phyloP scores from a whole-genome alignment of 2,888 invertebrate species.

The Thumatha senex region DNA sequence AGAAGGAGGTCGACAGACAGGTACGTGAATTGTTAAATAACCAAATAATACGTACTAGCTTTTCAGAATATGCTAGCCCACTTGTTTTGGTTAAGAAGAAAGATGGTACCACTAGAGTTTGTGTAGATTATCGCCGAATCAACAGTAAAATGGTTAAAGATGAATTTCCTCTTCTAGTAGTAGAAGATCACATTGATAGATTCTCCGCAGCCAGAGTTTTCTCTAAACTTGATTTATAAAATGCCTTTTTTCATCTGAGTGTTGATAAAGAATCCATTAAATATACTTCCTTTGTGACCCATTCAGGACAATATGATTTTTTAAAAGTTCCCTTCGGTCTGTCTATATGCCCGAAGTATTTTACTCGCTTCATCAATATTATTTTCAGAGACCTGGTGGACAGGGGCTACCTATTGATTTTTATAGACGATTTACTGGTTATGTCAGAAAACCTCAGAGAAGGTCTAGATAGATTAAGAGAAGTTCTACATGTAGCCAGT shows the following conservation, averaged over 20 bases:
- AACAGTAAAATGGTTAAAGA: slow-evolving; percentile 9
- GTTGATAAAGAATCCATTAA: neutral
- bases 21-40: slow-evolving; percentile 3
- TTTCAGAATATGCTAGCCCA: neutral
- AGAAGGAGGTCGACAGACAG: neutral
- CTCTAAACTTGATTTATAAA: neutral
- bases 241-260: neutral
- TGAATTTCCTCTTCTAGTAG: slow-evolving; percentile 3
- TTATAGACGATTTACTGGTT: neutral
- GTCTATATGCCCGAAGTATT: neutral
- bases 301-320: neutral
- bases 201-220: slow-evolving; percentile 4
- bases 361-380: neutral
- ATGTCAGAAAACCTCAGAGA: neutral
- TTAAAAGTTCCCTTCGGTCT: neutral
- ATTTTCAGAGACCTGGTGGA: neutral
- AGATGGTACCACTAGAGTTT: slow-evolving; percentile 15
- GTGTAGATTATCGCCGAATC: slow-evolving; percentile 51
- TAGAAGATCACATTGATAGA: slow-evolving; percentile 6
- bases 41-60: neutral
- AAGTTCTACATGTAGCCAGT: slow-evolving; percentile 26
- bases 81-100: neutral
- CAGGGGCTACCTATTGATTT: neutral
- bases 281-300: neutral
- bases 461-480: neutral